phyloP scores from a whole-genome alignment of 2,113 vertebrate genomes.

The Clarias gariepinus region DNA sequence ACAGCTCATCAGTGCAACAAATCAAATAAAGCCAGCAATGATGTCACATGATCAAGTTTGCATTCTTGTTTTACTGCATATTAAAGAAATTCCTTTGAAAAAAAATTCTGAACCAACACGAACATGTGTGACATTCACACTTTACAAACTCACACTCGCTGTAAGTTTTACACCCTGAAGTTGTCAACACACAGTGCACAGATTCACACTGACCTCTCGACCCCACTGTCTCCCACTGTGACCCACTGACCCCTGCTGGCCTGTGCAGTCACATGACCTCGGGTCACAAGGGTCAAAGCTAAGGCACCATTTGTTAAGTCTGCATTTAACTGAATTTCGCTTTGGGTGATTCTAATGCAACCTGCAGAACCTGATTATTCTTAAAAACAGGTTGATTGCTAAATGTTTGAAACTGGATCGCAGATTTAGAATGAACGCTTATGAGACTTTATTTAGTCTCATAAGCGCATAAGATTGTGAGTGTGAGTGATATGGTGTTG shows the following conservation, averaged over 20 bases:
- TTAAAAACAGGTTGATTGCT: neutral
- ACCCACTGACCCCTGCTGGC: conserved; percentile 19
- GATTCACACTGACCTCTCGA: conserved; percentile 22
- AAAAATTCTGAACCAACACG: no score
- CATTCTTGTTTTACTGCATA: neutral
- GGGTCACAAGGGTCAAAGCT: conserved; percentile 29
- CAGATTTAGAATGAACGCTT: no score
- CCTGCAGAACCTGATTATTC: neutral
- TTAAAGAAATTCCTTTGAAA: neutral
- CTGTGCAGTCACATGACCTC: conserved; percentile 17
- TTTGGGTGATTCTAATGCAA: neutral
- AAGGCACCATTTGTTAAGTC: conserved; percentile 46
- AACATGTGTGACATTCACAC: conserved; percentile 3
- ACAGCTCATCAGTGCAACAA: neutral
- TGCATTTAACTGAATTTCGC: conserved; percentile 7
- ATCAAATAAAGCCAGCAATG: neutral
- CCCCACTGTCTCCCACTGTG: conserved; percentile 27
- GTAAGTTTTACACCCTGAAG: neutral
- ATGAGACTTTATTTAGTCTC: no score
- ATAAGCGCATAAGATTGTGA: neutral
- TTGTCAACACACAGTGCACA: neutral
- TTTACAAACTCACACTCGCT: neutral
- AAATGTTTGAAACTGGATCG: neutral
- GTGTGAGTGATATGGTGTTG: neutral
- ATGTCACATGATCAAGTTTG: neutral